Percentiles rank a stretch among this genome's conserved stretches.
phyloP scores from a whole-genome alignment of 2,888 invertebrate species.

The Dryobota labecula region DNA sequence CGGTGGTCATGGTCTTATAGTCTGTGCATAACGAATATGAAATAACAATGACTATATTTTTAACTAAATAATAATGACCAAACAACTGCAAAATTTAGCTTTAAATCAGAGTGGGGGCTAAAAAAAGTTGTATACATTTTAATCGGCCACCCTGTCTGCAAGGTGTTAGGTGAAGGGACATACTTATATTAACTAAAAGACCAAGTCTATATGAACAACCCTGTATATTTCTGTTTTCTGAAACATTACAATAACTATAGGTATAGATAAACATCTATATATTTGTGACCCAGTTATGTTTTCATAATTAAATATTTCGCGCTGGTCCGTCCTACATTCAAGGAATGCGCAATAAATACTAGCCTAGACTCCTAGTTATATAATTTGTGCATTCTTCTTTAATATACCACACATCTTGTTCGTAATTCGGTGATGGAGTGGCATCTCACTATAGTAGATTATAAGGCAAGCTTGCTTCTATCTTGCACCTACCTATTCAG shows the following conservation, averaged over 20 bases:
- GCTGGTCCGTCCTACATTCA: not conserved
- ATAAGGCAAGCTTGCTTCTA: too few relatives aligned
- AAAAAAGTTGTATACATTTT: too few relatives aligned
- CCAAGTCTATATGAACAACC: not conserved
- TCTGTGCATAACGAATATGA: too few relatives aligned
- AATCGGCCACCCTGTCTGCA: too few relatives aligned
- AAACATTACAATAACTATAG: not conserved
- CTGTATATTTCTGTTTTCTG: not conserved
- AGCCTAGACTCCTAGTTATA: conserved; percentile 18
- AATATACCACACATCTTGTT: too few relatives aligned
- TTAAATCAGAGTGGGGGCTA: too few relatives aligned
- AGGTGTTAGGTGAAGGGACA: not conserved
- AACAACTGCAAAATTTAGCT: too few relatives aligned
- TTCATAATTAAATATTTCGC: not conserved
- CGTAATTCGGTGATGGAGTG: not conserved
- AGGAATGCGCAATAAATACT: conserved; percentile 23
- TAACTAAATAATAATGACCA: too few relatives aligned
- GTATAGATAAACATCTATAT: not conserved
- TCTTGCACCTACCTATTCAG: too few relatives aligned
- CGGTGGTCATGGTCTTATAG: too few relatives aligned
- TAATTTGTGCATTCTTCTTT: not conserved
- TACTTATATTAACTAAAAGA: not conserved
- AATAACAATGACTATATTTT: too few relatives aligned
- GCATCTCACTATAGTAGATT: not conserved
- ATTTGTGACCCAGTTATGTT: not conserved